Percentiles rank a stretch among this genome's conserved stretches.
Evolutionary conservation across 1,140 invertebrate species (phyloP).

Genomic region (Chironomus tepperi): DNA sequence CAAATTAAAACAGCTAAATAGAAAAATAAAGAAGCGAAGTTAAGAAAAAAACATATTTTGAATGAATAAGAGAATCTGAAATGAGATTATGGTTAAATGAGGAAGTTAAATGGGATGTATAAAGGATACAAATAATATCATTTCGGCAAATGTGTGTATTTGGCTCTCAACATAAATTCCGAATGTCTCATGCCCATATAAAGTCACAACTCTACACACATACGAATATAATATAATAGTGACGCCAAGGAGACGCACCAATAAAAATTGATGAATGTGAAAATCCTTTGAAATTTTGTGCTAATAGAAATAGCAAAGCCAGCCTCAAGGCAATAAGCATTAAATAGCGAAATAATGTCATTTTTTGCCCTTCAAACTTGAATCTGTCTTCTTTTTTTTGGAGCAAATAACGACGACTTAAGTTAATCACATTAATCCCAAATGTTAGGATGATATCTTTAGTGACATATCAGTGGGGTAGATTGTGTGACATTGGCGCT

Average conservation of each 20-base stretch:
- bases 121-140: neutral
- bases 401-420: neutral
- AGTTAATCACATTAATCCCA: neutral
- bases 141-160: neutral
- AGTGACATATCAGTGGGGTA: neutral
- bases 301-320: neutral
- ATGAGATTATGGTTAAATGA: conserved; percentile 8
- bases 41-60: no score
- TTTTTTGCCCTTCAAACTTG: no score
- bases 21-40: no score
- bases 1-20: no score
- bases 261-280: conserved; percentile 24
- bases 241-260: conserved; percentile 7
- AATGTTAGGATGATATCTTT: neutral
- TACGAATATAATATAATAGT: neutral
- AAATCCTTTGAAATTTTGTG: conserved; percentile 23
- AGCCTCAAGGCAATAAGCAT: no score
- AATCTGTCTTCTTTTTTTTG: no score
- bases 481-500: conserved; percentile 4
- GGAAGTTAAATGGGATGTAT: conserved; percentile 12
- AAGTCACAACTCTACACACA: neutral
- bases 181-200: no score
- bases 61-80: neutral
- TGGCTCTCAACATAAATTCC: no score
- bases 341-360: no score